phyloP scores from a whole-genome alignment of 2,888 invertebrate genomes.

The Ariolimax columbianus region DNA sequence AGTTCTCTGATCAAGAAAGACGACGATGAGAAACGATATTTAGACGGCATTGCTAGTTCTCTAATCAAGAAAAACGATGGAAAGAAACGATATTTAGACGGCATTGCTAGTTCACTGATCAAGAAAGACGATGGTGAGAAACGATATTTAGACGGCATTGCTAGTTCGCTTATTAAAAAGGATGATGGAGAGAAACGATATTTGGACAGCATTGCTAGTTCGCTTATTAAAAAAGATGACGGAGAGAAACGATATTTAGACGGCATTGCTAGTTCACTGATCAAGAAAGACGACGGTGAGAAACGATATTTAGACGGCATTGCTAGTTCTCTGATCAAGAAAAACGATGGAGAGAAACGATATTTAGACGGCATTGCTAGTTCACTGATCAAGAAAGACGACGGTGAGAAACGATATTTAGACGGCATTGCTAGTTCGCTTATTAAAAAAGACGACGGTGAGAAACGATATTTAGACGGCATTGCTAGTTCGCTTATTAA shows the following conservation, averaged over 20 bases:
- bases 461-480: conserved; percentile 7
- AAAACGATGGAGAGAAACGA: neutral
- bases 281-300: neutral
- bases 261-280: neutral
- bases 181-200: neutral
- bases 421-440: neutral
- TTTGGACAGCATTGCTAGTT: conserved; percentile 9
- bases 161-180: neutral
- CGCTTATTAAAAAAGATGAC: neutral
- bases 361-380: conserved; percentile 13
- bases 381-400: conserved; percentile 9
- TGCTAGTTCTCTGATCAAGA: conserved; percentile 15
- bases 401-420: neutral
- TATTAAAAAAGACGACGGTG: neutral
- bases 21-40: neutral
- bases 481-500: neutral
- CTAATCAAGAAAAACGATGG: neutral
- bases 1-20: conserved; percentile 16
- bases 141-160: conserved; percentile 10
- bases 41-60: conserved; percentile 21
- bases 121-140: neutral
- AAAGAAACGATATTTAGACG: neutral
- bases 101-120: neutral
- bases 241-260: neutral
- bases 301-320: conserved; percentile 11